A percentile compares a stretch with the other conserved stretches of the same genome.
These are phyloP conservation scores for Todus mexicanus DNA, from an alignment of 2,797 vertebrate species.

Conservation along the genomic window DNA sequence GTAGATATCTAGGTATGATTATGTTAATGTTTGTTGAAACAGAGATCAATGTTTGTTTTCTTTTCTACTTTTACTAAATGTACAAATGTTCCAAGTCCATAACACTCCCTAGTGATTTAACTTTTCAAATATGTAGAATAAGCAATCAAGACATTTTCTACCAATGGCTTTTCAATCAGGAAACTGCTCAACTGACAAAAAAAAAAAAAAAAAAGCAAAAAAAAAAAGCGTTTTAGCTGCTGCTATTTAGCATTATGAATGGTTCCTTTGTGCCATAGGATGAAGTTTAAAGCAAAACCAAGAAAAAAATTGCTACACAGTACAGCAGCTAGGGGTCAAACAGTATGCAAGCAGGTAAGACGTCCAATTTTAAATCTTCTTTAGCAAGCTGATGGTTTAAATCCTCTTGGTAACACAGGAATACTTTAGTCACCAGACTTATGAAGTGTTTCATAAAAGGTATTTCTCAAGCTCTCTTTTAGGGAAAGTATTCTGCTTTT, in stretches of 20 bases:
- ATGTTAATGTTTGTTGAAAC: not conserved
- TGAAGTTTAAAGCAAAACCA: not conserved
- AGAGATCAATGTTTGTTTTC: not conserved
- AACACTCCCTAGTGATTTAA: not conserved
- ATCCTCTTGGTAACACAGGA: not conserved
- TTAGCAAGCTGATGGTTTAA: not conserved
- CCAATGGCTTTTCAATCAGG: not conserved
- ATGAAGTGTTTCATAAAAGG: not conserved
- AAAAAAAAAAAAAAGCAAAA: not conserved
- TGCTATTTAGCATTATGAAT: not conserved
- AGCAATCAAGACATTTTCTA: not conserved
- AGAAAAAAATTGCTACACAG: not conserved
- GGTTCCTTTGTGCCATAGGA: not conserved
- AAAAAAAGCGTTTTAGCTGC: not conserved
- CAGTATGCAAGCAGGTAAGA: not conserved
- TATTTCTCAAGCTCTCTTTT: not conserved
- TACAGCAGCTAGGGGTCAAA: not conserved
- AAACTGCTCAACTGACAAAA: not conserved
- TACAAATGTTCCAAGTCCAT: not conserved
- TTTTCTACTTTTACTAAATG: not conserved
- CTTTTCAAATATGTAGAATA: not conserved
- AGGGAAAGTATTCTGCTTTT: not conserved
- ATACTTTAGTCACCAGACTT: not conserved
- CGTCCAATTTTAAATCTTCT: not conserved
- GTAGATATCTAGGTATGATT: not conserved